Evolutionary conservation across 2,888 invertebrate species (phyloP).

Genomic region (Eurytoma adleriae): DNA sequence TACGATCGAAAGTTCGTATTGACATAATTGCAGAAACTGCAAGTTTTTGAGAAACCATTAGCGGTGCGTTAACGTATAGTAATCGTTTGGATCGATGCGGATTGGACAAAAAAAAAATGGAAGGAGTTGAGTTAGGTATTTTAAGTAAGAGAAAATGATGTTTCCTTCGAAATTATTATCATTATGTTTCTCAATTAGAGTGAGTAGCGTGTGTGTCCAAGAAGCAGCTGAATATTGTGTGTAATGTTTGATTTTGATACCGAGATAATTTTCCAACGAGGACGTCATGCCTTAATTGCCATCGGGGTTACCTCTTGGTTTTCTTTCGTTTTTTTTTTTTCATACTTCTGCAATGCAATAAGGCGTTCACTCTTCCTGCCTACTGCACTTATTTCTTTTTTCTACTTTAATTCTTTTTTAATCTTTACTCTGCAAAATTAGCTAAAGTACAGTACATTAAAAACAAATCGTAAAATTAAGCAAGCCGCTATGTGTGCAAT

Average conservation of each 20-base stretch:
- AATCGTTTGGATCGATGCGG: no score
- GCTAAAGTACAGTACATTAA: no score
- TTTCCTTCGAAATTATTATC: neutral
- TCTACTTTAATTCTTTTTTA: neutral
- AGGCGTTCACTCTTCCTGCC: neutral
- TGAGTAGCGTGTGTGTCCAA: slow-evolving; percentile 11
- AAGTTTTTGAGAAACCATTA: neutral
- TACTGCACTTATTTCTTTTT: neutral
- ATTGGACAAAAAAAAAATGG: no score
- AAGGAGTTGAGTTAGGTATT: neutral
- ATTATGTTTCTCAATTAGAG: slow-evolving; percentile 18
- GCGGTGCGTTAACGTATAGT: neutral
- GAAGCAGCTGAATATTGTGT: slow-evolving; percentile 11
- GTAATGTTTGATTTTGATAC: slow-evolving; percentile 55
- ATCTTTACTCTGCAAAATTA: no score
- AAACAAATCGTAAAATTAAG: neutral
- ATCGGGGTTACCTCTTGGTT: slow-evolving; percentile 59
- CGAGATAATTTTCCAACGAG: slow-evolving; percentile 60
- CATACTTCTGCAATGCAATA: slow-evolving; percentile 10
- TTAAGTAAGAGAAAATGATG: neutral
- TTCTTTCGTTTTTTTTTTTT: slow-evolving; percentile 55
- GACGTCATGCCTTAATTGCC: slow-evolving; percentile 63
- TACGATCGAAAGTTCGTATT: neutral
- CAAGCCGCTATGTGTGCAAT: neutral
- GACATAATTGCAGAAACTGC: neutral